phyloP scores from a whole-genome alignment of 2,797 vertebrate genomes.

The Huso huso region DNA sequence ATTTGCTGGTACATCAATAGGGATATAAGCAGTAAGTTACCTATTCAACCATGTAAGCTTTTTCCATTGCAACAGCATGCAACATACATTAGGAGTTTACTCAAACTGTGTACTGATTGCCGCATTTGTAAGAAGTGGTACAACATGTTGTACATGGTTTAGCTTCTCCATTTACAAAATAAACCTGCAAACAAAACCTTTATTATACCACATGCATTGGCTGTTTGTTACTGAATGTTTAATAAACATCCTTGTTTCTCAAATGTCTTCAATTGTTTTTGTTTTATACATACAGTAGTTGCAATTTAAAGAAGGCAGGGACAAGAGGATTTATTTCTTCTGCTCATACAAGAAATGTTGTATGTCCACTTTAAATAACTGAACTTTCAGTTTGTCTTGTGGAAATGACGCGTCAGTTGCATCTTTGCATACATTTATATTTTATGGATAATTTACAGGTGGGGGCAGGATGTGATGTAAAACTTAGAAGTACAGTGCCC shows the following conservation, averaged over 20 bases:
- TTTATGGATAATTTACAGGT: too few species aligned
- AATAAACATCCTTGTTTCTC: slow-evolving; percentile 40
- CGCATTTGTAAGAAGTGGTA: slow-evolving; percentile 24
- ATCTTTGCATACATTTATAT: too few species aligned
- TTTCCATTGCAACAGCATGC: slow-evolving; percentile 12
- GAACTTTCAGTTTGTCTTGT: too few species aligned
- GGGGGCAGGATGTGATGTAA: too few species aligned
- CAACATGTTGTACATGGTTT: slow-evolving; percentile 33
- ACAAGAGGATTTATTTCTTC: too few species aligned
- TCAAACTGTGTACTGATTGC: slow-evolving; percentile 9
- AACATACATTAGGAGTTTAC: slow-evolving; percentile 7
- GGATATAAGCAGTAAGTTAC: not conserved
- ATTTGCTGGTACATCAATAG: not conserved
- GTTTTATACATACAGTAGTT: too few species aligned
- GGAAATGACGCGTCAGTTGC: too few species aligned
- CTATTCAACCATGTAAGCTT: slow-evolving; percentile 2
- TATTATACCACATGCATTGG: slow-evolving; percentile 34
- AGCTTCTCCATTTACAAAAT: slow-evolving; percentile 30
- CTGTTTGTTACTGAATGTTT: slow-evolving; percentile 46
- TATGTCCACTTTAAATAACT: too few species aligned
- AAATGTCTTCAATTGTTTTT: not conserved
- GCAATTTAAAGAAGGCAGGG: too few species aligned
- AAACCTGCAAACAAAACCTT: slow-evolving; percentile 28
- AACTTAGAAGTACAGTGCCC: too few species aligned
- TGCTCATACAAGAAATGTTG: too few species aligned